Conservation (phyloP, 2,797 vertebrate genomes). For the Phataginus tricuspis region DNA sequence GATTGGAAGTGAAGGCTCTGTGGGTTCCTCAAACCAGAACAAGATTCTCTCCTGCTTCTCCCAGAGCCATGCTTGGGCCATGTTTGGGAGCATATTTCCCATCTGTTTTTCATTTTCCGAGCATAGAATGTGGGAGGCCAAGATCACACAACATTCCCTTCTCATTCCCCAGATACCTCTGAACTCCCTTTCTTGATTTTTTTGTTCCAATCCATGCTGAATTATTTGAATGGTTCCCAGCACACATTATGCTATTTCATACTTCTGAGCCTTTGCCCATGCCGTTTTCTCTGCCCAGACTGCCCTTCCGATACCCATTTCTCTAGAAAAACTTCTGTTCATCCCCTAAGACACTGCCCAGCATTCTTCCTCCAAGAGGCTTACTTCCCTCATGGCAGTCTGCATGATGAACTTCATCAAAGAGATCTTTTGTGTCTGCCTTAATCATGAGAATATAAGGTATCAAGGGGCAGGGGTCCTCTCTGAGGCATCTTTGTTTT, state of each 20-base stretch:
- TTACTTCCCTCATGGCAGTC: neutral
- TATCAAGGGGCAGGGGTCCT: neutral
- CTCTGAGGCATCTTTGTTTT: neutral
- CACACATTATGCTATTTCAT: neutral
- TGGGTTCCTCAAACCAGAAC: neutral
- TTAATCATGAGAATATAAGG: neutral
- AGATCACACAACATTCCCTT: constrained; percentile 58
- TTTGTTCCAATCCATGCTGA: constrained; percentile 19
- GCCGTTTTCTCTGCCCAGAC: neutral
- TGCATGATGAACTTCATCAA: neutral
- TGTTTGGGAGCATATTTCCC: constrained; percentile 23
- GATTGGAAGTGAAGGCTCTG: neutral
- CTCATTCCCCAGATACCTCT: constrained; percentile 58
- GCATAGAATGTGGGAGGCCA: constrained; percentile 61
- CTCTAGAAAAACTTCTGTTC: neutral
- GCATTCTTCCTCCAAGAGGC: neutral
- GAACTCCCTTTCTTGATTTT: constrained; percentile 43
- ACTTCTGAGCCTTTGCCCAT: neutral
- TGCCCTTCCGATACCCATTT: neutral
- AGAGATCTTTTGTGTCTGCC: neutral
- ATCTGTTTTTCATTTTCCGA: constrained; percentile 62
- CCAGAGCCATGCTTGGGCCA: neutral
- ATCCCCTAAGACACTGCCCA: neutral
- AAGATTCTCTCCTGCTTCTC: neutral
- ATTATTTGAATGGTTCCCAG: constrained; percentile 53